Conservation (phyloP, 2,113 vertebrate genomes). For the Cebus imitator region DNA sequence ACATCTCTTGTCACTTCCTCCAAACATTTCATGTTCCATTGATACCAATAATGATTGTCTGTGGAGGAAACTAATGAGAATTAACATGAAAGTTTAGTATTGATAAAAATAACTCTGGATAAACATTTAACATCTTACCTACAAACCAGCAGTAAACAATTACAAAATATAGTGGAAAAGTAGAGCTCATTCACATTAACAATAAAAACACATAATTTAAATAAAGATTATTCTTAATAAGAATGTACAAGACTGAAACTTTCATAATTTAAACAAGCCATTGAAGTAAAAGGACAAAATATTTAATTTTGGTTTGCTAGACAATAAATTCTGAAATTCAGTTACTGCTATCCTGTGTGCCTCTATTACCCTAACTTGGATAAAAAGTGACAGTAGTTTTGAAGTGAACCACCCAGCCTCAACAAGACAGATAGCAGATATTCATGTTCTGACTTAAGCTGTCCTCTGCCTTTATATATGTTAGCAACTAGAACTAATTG, state of each 20-base stretch:
- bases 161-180: not conserved
- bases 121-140: constrained; percentile 4
- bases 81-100: not conserved
- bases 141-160: not conserved
- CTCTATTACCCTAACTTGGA: not conserved
- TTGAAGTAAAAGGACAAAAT: not conserved
- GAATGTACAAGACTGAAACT: not conserved
- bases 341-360: not conserved
- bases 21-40: not conserved
- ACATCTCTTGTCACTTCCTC: not conserved
- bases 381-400: not conserved
- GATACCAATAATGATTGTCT: not conserved
- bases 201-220: not conserved
- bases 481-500: constrained; percentile 70
- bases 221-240: constrained; percentile 22
- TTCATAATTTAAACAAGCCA: not conserved
- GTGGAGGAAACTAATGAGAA: not conserved
- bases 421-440: constrained; percentile 11
- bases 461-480: constrained; percentile 49
- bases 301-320: not conserved
- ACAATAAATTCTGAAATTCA: not conserved
- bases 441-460: constrained; percentile 33
- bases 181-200: not conserved
- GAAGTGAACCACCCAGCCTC: not conserved
- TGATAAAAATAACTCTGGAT: not conserved